phyloP scores from a whole-genome alignment of 2,888 invertebrate species.

The Lacanobia oleracea region DNA sequence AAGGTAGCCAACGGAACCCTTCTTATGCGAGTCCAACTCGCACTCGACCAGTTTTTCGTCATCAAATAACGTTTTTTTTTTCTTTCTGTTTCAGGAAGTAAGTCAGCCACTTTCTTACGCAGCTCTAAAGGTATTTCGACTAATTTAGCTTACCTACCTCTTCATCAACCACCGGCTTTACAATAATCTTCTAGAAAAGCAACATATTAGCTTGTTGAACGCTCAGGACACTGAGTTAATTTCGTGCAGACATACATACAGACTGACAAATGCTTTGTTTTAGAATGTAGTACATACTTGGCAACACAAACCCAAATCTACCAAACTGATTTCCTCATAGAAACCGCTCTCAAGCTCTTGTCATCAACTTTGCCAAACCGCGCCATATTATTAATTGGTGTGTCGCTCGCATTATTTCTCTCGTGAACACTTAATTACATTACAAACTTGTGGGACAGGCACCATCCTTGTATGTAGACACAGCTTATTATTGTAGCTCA shows the following conservation, averaged over 20 bases:
- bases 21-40: no score
- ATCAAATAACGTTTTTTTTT: neutral
- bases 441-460: conserved; percentile 44
- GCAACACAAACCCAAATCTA: neutral
- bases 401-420: conserved; percentile 72
- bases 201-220: neutral
- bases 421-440: conserved; percentile 64
- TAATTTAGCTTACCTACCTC: neutral
- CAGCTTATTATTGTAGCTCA: conserved; percentile 15
- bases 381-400: conserved; percentile 71
- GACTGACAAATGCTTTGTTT: no score
- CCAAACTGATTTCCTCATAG: neutral
- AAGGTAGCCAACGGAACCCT: no score
- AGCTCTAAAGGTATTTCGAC: conserved; percentile 25
- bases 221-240: no score
- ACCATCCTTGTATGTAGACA: conserved; percentile 17
- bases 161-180: no score
- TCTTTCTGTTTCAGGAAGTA: conserved; percentile 49
- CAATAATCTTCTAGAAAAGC: neutral
- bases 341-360: neutral
- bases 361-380: neutral
- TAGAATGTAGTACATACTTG: no score
- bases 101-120: conserved; percentile 8
- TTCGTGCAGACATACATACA: no score
- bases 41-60: neutral